A percentile compares a stretch with the other conserved stretches of the same genome.
phyloP scores from a whole-genome alignment of 2,888 invertebrate genomes.

The Orchesellides sinensis region DNA sequence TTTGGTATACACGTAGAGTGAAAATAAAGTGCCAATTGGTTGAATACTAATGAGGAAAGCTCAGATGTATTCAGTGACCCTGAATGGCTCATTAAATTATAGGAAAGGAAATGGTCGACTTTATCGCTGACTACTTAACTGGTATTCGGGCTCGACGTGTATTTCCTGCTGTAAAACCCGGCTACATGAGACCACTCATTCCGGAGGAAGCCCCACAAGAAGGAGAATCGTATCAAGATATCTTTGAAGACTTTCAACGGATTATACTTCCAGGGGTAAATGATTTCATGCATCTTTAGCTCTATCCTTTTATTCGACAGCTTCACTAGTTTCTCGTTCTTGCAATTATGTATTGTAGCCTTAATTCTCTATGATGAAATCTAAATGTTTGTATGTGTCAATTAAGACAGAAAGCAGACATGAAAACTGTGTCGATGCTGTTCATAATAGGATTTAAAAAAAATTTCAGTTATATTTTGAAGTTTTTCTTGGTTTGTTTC shows the following conservation, averaged over 20 bases:
- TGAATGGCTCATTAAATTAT: conserved; percentile 64
- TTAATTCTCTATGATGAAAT: too few relatives aligned
- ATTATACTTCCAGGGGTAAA: conserved; percentile 98
- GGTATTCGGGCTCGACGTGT: conserved; percentile 93
- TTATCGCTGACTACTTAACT: conserved; percentile 97
- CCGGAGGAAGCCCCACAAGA: conserved; percentile 91
- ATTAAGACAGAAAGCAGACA: not conserved
- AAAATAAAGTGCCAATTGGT: not conserved
- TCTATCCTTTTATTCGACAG: too few relatives aligned
- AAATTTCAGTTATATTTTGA: too few relatives aligned
- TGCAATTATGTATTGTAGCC: too few relatives aligned
- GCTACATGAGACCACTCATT: conserved; percentile 91
- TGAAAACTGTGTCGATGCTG: too few relatives aligned
- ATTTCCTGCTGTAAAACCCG: conserved; percentile 63
- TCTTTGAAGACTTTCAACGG: conserved; percentile 93
- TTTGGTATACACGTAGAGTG: not conserved
- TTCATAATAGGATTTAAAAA: too few relatives aligned
- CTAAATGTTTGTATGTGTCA: too few relatives aligned
- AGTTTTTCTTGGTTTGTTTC: not conserved
- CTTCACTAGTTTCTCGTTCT: too few relatives aligned
- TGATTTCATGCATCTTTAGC: conserved; percentile 63
- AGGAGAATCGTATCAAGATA: conserved; percentile 93
- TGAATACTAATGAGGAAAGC: conserved; percentile 38
- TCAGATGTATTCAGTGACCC: conserved; percentile 53
- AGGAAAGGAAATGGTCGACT: conserved; percentile 99